Evolutionary conservation across 2,888 invertebrate species (phyloP), one percentile per base, ranked within the genome.

Genomic region (Bibio marci): DNA sequence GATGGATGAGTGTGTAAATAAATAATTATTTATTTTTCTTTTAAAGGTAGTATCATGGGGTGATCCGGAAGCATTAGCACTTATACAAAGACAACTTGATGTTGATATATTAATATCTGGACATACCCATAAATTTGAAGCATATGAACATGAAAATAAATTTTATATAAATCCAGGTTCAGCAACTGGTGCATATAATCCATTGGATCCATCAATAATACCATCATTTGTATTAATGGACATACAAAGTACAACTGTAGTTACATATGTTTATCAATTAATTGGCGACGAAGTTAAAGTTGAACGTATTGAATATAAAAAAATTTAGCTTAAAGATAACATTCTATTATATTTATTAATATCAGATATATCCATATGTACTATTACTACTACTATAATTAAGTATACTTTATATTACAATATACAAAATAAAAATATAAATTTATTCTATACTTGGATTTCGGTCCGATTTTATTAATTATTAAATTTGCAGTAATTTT

Each of bases 141-240:
- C 95, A 0, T 94, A 92, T 50, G 97, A 98, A 58, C 90, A 94
- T 65, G 95, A 95, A 56, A 94, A 90, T 55, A 92, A 94, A 61
- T 97, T 99, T 64, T 99, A 91, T 60, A 94, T 99, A 39, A 98
- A 99, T 63, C 98, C 98, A 4, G 98, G 98, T 8, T 94, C 95
- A 4, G 97, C 95, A 3, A 98, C 98, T 19, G 98, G 98, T 11
- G 94, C 98, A 5, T 98, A 91, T 53, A 90, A 83, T 66, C 83
- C 94, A 25, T 62, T 94, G 45, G 88, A 87, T 54, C 80, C 80
- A 31, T 32, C 22, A 8, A 76, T 92, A 22, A 86, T 80, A 38
- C 94, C 98, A 36, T 97, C 97, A 1, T 99, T 99, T 62, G 95
- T 97, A 2, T 67, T 99, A 40, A 90, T 99, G 85, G 98, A 99